Base-by-base conservation (phyloP, 2,113 vertebrate genomes). In the Pogona vitticeps region DNA sequence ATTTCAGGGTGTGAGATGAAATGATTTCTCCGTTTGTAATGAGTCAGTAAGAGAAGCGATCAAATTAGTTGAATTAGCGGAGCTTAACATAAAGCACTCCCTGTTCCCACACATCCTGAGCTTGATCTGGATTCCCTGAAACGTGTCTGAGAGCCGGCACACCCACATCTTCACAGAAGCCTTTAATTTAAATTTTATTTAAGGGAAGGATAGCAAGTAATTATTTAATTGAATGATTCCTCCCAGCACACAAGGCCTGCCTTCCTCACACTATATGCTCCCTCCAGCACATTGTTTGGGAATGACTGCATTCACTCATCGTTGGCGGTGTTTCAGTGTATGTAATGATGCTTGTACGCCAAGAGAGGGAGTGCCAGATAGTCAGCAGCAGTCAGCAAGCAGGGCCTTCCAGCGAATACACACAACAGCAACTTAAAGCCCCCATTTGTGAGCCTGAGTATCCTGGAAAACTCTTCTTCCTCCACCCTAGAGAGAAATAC, bases 341-440 rank as follows among this genome's bases (percentile, higher is more conserved):
- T 56, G 91, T 78, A 21, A 21, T 91, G 88, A 33, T 20, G 36
- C 52, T 56, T 36, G 56, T 3, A 59, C 20, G 67, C 91, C 93
- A 88, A 92, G 33, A 94, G 94, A 84, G 92, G 94, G 92, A 92
- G 94, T 86, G 23, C 23, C 79, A 84, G 80, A 1, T 76, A 76
- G 6, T 6, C 56, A 80, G 26, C 33, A 67, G 72, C 91, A 90
- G 91, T 86, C 65, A 40, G 88, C 65, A 46, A 89, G 52, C 87
- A 91, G 89, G 89, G 90, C 89, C 80, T 88, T 31, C 15, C 67
- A 82, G 82, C 90, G 87, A 91, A 91, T 92, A 90, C 91, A 91
- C 88, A 93, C 90, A 83, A 90, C 89, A 88, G 83, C 79, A 76
- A 89, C 85, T 91, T 88, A 91, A 91, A 93, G n/a, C 31, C 81